phyloP scores from a whole-genome alignment of 2,797 vertebrate species.

The Rousettus madagascariensis region DNA sequence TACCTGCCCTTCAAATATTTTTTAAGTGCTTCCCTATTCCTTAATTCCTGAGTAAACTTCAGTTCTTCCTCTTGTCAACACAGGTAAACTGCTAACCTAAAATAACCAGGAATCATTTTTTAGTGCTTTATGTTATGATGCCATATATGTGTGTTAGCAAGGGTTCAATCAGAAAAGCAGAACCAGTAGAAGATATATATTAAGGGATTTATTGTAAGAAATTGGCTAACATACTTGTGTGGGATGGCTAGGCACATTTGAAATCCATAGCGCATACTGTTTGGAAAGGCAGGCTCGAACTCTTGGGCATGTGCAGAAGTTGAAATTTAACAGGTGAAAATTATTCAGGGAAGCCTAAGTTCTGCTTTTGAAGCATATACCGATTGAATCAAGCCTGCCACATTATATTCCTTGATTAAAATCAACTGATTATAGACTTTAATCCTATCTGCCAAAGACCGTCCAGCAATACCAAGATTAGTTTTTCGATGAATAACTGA shows the following conservation, averaged over 20 bases:
- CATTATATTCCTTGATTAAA: not conserved
- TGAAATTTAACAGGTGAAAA: not conserved
- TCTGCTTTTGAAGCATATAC: not conserved
- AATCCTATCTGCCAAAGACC: not conserved
- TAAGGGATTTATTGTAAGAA: not conserved
- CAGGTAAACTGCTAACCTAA: not conserved
- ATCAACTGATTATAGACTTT: not conserved
- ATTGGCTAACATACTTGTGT: not conserved
- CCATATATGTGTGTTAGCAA: not conserved
- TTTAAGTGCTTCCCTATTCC: not conserved
- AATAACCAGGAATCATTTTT: not conserved
- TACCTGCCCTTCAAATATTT: not conserved
- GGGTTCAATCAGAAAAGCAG: not conserved
- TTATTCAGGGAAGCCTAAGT: not conserved
- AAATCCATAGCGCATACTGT: not conserved
- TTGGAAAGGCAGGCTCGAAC: not conserved
- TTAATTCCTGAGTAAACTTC: not conserved
- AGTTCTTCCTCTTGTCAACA: not conserved
- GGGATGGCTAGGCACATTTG: not conserved
- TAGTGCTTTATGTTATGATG: not conserved
- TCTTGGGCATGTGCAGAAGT: too few relatives aligned
- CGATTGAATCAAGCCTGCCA: not conserved
- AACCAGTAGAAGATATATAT: not conserved
- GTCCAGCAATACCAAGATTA: not conserved
- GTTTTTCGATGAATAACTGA: not conserved